Conservation (phyloP, 2,797 vertebrate species). For the Oryzias dopingdopingensis region DNA sequence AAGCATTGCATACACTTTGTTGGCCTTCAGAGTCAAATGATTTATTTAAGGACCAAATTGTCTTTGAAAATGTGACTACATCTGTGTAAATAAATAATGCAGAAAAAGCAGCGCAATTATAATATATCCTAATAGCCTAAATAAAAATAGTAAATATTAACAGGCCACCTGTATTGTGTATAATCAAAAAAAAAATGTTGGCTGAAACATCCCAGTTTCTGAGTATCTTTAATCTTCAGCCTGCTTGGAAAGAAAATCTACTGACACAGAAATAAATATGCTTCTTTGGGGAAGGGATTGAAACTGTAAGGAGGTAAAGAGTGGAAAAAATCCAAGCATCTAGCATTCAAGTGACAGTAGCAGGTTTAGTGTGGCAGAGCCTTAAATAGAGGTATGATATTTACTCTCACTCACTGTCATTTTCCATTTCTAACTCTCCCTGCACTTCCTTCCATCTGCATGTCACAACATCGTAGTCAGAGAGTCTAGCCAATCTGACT, state of each 20-base stretch:
- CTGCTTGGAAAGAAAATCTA: slow-evolving; percentile 38
- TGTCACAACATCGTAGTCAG: slow-evolving; percentile 11
- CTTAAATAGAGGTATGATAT: slow-evolving; percentile 41
- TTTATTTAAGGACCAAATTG: slow-evolving; percentile 40
- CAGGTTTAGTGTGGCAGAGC: slow-evolving; percentile 56
- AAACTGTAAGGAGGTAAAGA: slow-evolving; percentile 33
- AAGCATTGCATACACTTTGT: slow-evolving; percentile 22
- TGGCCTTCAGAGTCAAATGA: slow-evolving; percentile 37
- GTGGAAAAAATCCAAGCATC: slow-evolving; percentile 27
- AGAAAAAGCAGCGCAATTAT: background rate
- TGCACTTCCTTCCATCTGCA: slow-evolving; percentile 8
- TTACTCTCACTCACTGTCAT: slow-evolving; percentile 56
- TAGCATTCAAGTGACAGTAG: slow-evolving; percentile 46
- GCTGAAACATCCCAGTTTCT: slow-evolving; percentile 21
- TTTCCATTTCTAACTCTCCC: slow-evolving; percentile 43
- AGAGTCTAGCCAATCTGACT: slow-evolving; percentile 3
- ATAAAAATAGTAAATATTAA: slow-evolving; percentile 5
- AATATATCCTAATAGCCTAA: background rate
- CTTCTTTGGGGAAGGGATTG: slow-evolving; percentile 39
- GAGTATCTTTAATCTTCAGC: slow-evolving; percentile 52
- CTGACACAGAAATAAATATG: slow-evolving; percentile 40
- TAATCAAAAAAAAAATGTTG: slow-evolving; percentile 27
- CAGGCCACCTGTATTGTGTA: slow-evolving; percentile 6
- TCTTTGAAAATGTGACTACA: slow-evolving; percentile 24
- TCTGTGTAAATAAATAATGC: slow-evolving; percentile 22